These are phyloP conservation scores for Chymomyza amoena DNA, from an alignment of 2,888 invertebrate genomes.

Conservation along the genomic window DNA sequence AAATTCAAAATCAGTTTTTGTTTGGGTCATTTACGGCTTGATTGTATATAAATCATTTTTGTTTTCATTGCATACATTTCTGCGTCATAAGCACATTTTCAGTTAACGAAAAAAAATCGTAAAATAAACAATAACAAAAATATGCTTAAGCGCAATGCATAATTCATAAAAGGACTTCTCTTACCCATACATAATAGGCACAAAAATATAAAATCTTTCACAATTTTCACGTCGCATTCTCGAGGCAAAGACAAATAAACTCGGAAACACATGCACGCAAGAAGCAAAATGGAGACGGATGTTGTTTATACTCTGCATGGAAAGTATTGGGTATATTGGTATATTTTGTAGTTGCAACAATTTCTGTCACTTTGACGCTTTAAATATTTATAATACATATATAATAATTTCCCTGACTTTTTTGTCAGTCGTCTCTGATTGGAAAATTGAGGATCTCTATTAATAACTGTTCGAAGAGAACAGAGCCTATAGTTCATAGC, in stretches of 20 bases:
- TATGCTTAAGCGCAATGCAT: conserved; percentile 54
- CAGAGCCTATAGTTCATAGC: no score
- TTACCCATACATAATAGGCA: conserved; percentile 9
- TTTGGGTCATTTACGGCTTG: neutral
- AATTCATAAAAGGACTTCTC: conserved; percentile 48
- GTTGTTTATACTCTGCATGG: neutral
- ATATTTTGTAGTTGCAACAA: no score
- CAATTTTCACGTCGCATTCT: conserved; percentile 60
- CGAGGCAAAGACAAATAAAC: conserved; percentile 20
- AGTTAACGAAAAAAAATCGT: neutral
- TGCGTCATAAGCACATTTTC: neutral
- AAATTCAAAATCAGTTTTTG: neutral
- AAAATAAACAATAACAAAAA: conserved; percentile 49
- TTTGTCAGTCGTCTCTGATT: no score
- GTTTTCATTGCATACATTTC: conserved; percentile 19
- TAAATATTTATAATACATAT: no score
- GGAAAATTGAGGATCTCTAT: no score
- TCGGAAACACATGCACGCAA: neutral
- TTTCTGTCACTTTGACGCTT: no score
- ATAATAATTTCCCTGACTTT: no score
- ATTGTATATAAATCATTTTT: neutral
- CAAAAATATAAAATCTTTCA: conserved; percentile 57
- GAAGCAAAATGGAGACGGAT: neutral
- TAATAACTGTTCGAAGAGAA: no score
- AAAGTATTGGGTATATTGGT: no score